phyloP scores from a whole-genome alignment of 2,888 invertebrate species.

The Druceiella hillmani region DNA sequence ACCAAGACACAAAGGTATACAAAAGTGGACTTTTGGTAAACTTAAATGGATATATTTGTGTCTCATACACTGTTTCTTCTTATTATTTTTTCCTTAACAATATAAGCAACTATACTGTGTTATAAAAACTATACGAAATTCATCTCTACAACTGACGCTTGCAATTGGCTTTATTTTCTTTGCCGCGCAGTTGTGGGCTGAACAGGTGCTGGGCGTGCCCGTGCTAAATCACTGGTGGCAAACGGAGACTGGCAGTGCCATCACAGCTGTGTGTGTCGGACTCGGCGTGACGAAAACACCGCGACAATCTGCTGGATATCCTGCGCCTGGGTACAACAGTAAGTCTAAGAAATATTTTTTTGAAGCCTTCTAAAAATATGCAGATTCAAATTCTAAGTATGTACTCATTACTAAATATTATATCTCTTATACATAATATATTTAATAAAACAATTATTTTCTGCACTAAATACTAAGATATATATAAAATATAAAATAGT shows the following conservation, averaged over 20 bases:
- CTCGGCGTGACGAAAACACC: slow-evolving; percentile 65
- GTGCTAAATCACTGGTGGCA: slow-evolving; percentile 96
- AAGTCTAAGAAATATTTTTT: slow-evolving; percentile 29
- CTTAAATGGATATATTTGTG: no score
- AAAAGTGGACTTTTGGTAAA: no score
- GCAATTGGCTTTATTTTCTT: slow-evolving; percentile 12
- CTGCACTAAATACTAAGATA: no score
- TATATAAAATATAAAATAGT: no score
- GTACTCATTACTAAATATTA: no score
- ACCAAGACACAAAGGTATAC: slow-evolving; percentile 78
- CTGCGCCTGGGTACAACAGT: slow-evolving; percentile 87
- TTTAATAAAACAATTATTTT: no score
- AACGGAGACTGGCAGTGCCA: slow-evolving; percentile 89
- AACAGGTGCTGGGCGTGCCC: slow-evolving; percentile 42
- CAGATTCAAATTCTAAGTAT: no score
- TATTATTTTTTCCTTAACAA: no score
- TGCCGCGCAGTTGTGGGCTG: slow-evolving; percentile 40
- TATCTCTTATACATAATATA: no score
- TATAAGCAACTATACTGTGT: no score
- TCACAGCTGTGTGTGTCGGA: slow-evolving; percentile 80
- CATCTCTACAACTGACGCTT: slow-evolving; percentile 15
- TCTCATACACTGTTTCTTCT: no score
- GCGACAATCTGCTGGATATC: slow-evolving; percentile 75
- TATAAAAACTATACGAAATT: no score
- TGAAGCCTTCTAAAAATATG: neutral